A percentile compares a stretch with the other conserved stretches of the same genome.
Evolutionary conservation across 2,888 invertebrate species (phyloP).

Genomic region (Leistus spinibarbis): DNA sequence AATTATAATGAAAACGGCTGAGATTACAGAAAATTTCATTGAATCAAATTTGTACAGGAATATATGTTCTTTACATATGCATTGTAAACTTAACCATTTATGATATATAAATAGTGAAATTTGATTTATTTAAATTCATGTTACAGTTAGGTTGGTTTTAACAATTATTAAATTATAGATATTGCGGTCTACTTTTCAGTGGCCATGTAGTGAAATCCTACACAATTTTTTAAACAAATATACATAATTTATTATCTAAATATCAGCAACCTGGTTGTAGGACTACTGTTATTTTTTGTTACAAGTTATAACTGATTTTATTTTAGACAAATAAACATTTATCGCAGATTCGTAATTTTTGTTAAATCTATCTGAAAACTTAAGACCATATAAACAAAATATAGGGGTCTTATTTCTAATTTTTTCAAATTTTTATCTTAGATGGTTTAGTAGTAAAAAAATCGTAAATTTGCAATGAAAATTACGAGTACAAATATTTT

Average conservation of each 20-base stretch:
- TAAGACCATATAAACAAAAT: too few species aligned
- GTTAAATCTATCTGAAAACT: too few species aligned
- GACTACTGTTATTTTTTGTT: slow-evolving; percentile 37
- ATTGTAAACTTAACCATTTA: too few species aligned
- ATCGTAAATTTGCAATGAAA: too few species aligned
- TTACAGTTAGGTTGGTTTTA: too few species aligned
- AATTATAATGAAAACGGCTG: not conserved
- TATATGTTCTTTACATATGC: too few species aligned
- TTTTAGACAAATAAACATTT: too few species aligned
- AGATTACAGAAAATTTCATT: not conserved
- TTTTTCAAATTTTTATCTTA: too few species aligned
- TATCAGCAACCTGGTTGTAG: slow-evolving; percentile 19
- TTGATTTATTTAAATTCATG: not conserved
- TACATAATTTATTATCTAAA: slow-evolving; percentile 31
- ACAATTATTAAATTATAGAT: slow-evolving; percentile 3
- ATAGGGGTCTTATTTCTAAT: too few species aligned
- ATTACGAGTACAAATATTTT: too few species aligned
- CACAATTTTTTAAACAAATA: slow-evolving; percentile 33
- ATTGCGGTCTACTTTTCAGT: slow-evolving; percentile 18
- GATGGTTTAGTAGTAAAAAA: too few species aligned
- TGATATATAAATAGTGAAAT: not conserved
- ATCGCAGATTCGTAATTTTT: too few species aligned
- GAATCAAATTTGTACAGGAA: not conserved
- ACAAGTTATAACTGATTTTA: not conserved
- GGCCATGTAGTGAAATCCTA: slow-evolving; percentile 21